Evolutionary conservation across 2,888 invertebrate species (phyloP).

Genomic region (Polydrusus cervinus): DNA sequence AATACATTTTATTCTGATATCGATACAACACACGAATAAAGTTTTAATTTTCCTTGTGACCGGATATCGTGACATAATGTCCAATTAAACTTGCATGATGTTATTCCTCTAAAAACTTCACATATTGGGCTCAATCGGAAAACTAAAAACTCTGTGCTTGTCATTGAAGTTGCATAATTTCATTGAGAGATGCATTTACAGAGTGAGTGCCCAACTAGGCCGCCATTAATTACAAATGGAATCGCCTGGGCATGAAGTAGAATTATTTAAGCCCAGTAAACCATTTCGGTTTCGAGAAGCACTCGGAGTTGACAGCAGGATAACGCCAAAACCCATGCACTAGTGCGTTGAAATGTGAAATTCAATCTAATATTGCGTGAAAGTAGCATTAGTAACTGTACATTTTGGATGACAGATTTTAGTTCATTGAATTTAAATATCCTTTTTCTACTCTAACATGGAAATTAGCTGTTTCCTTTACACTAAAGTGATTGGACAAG

Average conservation of each 20-base stretch:
- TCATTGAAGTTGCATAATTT: not conserved
- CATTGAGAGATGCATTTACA: not conserved
- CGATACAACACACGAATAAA: no score
- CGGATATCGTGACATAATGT: no score
- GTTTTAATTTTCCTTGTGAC: no score
- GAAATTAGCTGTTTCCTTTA: no score
- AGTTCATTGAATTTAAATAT: not conserved
- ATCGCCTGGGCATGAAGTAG: slow-evolving; percentile 27
- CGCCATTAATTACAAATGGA: slow-evolving; percentile 22
- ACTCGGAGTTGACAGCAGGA: slow-evolving; percentile 26
- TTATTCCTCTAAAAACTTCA: no score
- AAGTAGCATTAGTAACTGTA: slow-evolving; percentile 10
- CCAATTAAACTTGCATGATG: no score
- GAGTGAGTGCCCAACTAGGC: slow-evolving; percentile 12
- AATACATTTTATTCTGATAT: no score
- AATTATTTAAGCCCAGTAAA: slow-evolving; percentile 31
- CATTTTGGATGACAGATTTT: slow-evolving; percentile 9
- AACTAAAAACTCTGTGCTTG: not conserved
- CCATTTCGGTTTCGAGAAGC: slow-evolving; percentile 29
- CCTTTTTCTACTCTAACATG: no score
- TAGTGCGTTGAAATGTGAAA: slow-evolving; percentile 24
- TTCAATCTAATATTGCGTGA: slow-evolving; percentile 24
- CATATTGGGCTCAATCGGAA: no score
- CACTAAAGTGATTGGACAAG: no score
- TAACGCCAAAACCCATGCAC: slow-evolving; percentile 15